A percentile compares a stretch with the other conserved stretches of the same genome.
phyloP scores from a whole-genome alignment of 2,888 invertebrate genomes.

The Rhopalosiphum nymphaeae region DNA sequence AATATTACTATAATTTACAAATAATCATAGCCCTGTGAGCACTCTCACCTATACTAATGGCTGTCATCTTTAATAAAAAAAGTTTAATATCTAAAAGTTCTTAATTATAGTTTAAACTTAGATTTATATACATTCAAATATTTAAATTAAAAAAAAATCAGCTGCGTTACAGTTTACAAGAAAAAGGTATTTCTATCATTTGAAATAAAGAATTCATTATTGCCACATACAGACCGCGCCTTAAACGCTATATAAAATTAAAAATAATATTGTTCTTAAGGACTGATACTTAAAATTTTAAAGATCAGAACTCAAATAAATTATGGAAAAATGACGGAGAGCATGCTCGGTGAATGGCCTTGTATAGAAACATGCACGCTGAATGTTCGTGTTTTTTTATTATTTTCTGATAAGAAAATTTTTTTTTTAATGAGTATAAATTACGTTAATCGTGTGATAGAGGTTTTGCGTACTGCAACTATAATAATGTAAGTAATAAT shows the following conservation, averaged over 20 bases:
- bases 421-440: neutral
- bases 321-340: neutral
- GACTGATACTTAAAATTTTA: neutral
- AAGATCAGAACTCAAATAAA: neutral
- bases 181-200: neutral
- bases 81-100: neutral
- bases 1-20: neutral
- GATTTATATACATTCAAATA: neutral
- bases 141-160: neutral
- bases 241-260: neutral
- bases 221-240: neutral
- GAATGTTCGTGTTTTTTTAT: neutral
- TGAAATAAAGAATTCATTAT: neutral
- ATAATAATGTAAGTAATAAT: neutral
- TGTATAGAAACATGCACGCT: neutral
- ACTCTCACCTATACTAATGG: neutral
- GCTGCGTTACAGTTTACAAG: neutral
- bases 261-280: neutral
- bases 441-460: neutral
- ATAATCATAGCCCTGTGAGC: neutral
- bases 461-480: neutral
- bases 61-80: accelerated
- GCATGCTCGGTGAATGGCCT: neutral
- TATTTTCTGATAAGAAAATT: neutral
- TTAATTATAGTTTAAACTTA: neutral